Conservation (phyloP, 2,888 invertebrate genomes). For the Octonoba sinensis region DNA sequence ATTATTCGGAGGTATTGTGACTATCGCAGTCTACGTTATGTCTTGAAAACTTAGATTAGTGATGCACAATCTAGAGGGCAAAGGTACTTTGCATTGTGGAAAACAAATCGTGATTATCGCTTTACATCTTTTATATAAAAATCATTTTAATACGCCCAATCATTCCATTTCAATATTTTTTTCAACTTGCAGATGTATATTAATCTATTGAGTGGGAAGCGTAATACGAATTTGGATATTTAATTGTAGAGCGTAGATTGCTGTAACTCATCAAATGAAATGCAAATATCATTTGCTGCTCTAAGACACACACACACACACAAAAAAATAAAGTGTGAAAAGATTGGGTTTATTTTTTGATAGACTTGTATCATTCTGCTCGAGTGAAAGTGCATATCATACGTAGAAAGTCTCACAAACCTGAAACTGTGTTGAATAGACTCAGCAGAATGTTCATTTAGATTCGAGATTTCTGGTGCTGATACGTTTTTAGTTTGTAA, state of each 20-base stretch:
- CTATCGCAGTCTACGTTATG: constrained; percentile 41
- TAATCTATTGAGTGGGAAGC: background rate
- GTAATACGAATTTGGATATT: constrained; percentile 11
- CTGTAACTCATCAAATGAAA: constrained; percentile 1
- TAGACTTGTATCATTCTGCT: constrained; percentile 52
- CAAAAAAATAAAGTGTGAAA: constrained; percentile 8
- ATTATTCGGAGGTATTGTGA: constrained; percentile 19
- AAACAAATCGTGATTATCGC: no score
- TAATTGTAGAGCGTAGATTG: constrained; percentile 16
- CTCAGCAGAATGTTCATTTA: constrained; percentile 43
- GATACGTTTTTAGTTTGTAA: constrained; percentile 32
- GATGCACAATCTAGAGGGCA: constrained; percentile 51
- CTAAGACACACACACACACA: background rate
- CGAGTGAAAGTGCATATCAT: constrained; percentile 58
- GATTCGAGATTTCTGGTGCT: constrained; percentile 49
- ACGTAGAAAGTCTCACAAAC: constrained; percentile 33
- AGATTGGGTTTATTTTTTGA: constrained; percentile 16
- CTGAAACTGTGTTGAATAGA: constrained; percentile 44
- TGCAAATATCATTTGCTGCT: constrained; percentile 24
- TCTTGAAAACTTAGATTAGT: constrained; percentile 54
- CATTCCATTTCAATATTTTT: constrained; percentile 18
- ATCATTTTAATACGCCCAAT: background rate
- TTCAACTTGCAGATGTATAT: background rate
- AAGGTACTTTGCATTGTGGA: constrained; percentile 6
- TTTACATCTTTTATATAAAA: no score